Base-by-base conservation (phyloP, 2,113 vertebrate genomes). In the Zosterops lateralis region DNA sequence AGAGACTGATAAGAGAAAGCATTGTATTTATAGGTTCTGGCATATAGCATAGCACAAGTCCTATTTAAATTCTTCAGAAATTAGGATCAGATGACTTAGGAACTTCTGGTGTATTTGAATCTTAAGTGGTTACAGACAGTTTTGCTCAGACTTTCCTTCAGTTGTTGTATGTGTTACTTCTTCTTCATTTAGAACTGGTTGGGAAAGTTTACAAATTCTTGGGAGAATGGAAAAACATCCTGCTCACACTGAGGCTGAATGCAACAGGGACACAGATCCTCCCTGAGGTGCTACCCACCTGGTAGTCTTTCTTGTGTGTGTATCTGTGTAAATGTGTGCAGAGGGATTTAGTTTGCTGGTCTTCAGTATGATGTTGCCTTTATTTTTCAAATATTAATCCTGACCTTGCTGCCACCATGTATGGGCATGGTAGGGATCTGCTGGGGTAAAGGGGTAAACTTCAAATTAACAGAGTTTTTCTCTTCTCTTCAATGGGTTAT, bases 31-130 rank as follows among this genome's bases (percentile, higher is more conserved):
- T 70, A 77, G 36, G 84, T 95, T 76, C 87, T 96, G 95, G 91
- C 94, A 73, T 66, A 47, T 44, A 83, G 66, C 18, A 62, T 5
- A 77, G 71, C 84, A 58, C 70, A 73, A 93, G 81, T 82, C 58
- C 74, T 91, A 47, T 94, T 82, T 73, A 90, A 95, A 96, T 96
- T 84, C 94, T 93, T 94, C 74, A 91, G 91, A 95, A 96, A 96
- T 96, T 87, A 93, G 60, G 92, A 91, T 96, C 89, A 91, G 91
- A 95, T 96, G 96, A 95, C 89, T 92, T 91, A 73, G 74, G 77
- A 92, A 94, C 87, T 91, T 91, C 87, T 94, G 91, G 92, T 13
- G 0, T 82, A 91, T 91, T 92, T 95, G 74, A 91, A 62, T 95
- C 87, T 76, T 95, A 96, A 96, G 78, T 79, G 89, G 84, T 93